phyloP scores from a whole-genome alignment of 2,797 vertebrate genomes.

The Otolemur crassicaudatus region DNA sequence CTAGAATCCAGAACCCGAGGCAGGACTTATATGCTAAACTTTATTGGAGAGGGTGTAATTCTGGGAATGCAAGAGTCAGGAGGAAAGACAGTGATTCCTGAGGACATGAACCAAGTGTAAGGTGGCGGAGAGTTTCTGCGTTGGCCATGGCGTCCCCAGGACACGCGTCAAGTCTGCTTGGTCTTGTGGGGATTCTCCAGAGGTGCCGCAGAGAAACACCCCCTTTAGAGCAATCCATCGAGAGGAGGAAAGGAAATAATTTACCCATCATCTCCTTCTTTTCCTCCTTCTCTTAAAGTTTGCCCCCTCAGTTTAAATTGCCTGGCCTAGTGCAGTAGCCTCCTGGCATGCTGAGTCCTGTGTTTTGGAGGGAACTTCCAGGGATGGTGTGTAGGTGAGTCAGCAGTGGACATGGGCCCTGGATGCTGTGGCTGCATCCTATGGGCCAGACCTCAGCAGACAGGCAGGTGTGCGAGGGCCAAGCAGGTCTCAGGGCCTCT shows the following conservation, averaged over 20 bases:
- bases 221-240: neutral
- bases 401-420: neutral
- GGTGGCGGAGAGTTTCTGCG: rapidly evolving
- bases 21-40: neutral
- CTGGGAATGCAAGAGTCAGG: neutral
- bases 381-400: neutral
- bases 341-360: neutral
- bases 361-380: neutral
- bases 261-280: neutral
- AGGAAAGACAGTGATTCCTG: no score
- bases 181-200: neutral
- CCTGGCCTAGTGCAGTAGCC: no score
- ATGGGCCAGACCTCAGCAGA: neutral
- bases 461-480: neutral
- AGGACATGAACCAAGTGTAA: neutral
- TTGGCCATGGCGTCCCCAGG: no score
- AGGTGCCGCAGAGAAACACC: neutral
- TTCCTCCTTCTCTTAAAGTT: neutral
- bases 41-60: neutral
- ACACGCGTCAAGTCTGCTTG: no score
- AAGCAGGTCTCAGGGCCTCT: neutral
- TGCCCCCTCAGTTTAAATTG: neutral
- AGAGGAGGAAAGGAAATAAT: neutral
- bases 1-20: neutral
- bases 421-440: neutral